A percentile compares a stretch with the other conserved stretches of the same genome.
Conservation (phyloP, 2,888 invertebrate genomes). For the Eudemis profundana region DNA sequence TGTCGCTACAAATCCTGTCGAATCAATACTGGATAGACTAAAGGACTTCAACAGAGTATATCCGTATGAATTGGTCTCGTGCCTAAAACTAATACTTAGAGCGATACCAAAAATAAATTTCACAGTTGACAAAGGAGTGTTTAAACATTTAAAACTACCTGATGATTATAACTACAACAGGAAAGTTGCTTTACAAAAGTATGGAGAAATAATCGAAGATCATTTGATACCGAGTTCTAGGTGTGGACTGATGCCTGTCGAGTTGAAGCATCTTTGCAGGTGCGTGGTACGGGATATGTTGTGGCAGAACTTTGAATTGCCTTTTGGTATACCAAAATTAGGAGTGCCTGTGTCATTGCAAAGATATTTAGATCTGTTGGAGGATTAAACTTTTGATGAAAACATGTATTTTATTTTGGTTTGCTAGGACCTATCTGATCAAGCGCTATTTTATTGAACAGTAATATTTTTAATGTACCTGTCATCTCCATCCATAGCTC, state of each 20-base stretch:
- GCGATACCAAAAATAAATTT: conserved; percentile 86
- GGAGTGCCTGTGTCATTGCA: conserved; percentile 88
- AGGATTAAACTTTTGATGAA: conserved; percentile 80
- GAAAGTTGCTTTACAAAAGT: conserved; percentile 72
- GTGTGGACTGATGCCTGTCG: conserved; percentile 87
- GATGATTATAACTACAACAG: conserved; percentile 79
- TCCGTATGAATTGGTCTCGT: conserved; percentile 89
- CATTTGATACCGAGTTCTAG: conserved; percentile 86
- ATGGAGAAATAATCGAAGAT: conserved; percentile 82
- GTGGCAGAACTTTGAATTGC: conserved; percentile 89
- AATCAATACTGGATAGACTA: conserved; percentile 87
- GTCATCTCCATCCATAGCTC: too few relatives aligned
- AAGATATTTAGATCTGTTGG: conserved; percentile 90
- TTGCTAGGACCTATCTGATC: too few relatives aligned
- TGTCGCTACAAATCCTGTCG: conserved; percentile 86
- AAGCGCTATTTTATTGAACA: too few relatives aligned
- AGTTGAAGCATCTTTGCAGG: conserved; percentile 90
- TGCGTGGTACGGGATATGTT: conserved; percentile 88
- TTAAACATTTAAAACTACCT: conserved; percentile 69
- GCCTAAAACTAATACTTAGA: conserved; percentile 88
- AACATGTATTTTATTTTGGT: neutral
- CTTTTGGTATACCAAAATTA: conserved; percentile 89
- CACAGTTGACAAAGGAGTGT: conserved; percentile 69
- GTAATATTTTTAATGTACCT: too few relatives aligned
- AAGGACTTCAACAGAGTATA: conserved; percentile 87